Conservation (phyloP, 2,113 vertebrate species). For the Heterotilapia buettikoferi region DNA sequence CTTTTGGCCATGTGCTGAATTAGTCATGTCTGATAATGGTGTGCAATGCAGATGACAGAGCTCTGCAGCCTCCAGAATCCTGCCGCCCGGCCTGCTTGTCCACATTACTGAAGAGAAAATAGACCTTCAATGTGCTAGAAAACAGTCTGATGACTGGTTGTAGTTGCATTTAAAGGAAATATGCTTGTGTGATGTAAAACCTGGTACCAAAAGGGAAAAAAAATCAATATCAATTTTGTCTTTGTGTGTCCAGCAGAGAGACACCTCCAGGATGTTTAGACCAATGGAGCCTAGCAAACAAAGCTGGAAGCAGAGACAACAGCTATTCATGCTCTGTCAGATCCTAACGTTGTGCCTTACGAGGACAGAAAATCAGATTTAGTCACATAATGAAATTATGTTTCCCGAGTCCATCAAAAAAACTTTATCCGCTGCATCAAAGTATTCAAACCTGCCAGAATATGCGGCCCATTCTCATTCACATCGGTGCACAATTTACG, state of each 20-base stretch:
- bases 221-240: slow-evolving; percentile 30
- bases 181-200: background rate
- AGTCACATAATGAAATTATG: background rate
- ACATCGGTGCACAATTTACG: background rate
- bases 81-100: background rate
- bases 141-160: background rate
- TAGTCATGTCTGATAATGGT: slow-evolving; percentile 63
- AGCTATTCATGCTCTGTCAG: background rate
- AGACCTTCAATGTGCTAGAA: background rate
- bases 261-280: slow-evolving; percentile 9
- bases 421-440: background rate
- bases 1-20: slow-evolving; percentile 62
- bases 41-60: slow-evolving; percentile 41
- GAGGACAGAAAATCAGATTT: background rate
- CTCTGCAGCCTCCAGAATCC: slow-evolving; percentile 14
- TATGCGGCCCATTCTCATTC: background rate
- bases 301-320: background rate
- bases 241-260: background rate
- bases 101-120: background rate
- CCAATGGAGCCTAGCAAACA: background rate
- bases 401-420: background rate
- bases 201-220: background rate
- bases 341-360: background rate
- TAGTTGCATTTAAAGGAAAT: background rate
- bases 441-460: background rate